A percentile compares a stretch with the other conserved stretches of the same genome.
phyloP scores from a whole-genome alignment of 1,140 invertebrate genomes.

The Nomia melanderi region DNA sequence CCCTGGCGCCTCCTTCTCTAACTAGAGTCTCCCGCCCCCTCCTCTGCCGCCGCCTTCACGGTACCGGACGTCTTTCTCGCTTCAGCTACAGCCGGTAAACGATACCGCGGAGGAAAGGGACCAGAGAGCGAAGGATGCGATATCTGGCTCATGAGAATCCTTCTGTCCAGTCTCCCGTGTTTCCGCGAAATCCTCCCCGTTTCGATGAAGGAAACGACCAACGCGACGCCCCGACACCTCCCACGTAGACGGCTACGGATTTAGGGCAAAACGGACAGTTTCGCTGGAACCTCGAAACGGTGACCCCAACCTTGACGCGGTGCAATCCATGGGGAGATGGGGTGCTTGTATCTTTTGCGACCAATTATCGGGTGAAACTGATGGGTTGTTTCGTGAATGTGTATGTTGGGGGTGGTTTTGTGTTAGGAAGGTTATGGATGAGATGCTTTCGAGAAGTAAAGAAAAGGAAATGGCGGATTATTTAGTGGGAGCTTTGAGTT shows the following conservation, averaged over 20 bases:
- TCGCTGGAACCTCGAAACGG: conserved; percentile 22
- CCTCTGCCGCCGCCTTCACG: background rate
- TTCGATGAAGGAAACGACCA: conserved; percentile 44
- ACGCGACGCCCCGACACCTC: conserved; percentile 37
- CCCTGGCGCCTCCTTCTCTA: conserved; percentile 77
- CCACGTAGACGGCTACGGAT: conserved; percentile 56
- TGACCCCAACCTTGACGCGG: background rate
- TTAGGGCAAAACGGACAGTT: conserved; percentile 19
- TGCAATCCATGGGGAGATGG: background rate
- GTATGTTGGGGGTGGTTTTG: no score
- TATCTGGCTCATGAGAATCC: conserved; percentile 62
- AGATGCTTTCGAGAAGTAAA: no score
- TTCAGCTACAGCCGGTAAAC: conserved; percentile 11
- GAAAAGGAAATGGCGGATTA: no score
- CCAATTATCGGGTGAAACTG: no score
- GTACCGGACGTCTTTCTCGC: background rate
- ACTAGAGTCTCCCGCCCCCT: conserved; percentile 11
- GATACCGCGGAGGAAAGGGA: conserved; percentile 5
- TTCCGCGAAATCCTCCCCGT: conserved; percentile 58
- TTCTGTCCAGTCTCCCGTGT: conserved; percentile 23
- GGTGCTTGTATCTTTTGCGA: no score
- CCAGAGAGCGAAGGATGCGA: conserved; percentile 15
- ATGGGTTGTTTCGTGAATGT: no score
- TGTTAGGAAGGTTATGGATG: no score
- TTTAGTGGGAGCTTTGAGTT: no score